Conservation (phyloP, 2,888 invertebrate species). For the Amiota communis region DNA sequence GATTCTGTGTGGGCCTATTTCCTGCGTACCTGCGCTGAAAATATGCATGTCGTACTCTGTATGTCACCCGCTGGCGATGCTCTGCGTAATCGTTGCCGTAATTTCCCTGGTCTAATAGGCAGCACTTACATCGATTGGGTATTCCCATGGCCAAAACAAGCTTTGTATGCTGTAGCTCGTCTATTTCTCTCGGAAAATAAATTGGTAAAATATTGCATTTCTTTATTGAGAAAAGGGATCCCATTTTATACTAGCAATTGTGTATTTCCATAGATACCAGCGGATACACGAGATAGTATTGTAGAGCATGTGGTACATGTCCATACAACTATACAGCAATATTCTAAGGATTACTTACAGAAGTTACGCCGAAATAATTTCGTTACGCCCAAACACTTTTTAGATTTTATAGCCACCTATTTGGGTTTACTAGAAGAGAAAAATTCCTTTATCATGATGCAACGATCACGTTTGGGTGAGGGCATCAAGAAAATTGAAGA, state of each 20-base stretch:
- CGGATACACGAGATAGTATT: slow-evolving; percentile 79
- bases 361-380: slow-evolving; percentile 87
- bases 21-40: slow-evolving; percentile 82
- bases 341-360: slow-evolving; percentile 81
- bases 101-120: slow-evolving; percentile 93
- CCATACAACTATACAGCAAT: slow-evolving; percentile 82
- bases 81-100: slow-evolving; percentile 87
- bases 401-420: slow-evolving; percentile 89
- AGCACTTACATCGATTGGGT: slow-evolving; percentile 96
- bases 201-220: slow-evolving; percentile 63
- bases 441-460: slow-evolving; percentile 64
- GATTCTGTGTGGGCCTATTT: slow-evolving; percentile 92
- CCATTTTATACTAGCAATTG: slow-evolving; percentile 52
- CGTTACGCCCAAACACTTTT: slow-evolving; percentile 93
- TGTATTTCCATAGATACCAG: slow-evolving; percentile 76
- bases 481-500: slow-evolving; percentile 81
- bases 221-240: not conserved
- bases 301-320: slow-evolving; percentile 91
- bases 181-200: slow-evolving; percentile 85
- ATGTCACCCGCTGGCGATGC: slow-evolving; percentile 92
- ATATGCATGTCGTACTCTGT: slow-evolving; percentile 90
- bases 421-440: slow-evolving; percentile 78
- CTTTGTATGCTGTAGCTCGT: slow-evolving; percentile 88
- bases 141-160: slow-evolving; percentile 94
- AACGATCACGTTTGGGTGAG: slow-evolving; percentile 69